Conservation (phyloP, 2,113 vertebrate species). For the Pseudorectes ferrugineus region DNA sequence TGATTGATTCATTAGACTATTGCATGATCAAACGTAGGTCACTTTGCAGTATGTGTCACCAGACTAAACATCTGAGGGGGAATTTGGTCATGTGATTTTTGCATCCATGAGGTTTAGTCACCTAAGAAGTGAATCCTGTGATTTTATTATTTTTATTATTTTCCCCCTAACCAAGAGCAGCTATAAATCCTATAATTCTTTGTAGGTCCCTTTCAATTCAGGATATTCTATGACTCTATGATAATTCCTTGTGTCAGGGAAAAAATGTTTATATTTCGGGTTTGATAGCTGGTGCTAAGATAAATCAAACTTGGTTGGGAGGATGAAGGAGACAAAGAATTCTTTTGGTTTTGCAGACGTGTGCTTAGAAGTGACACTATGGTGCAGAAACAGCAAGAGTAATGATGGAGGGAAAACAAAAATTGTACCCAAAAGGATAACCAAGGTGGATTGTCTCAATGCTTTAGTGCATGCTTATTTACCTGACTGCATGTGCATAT, state of each 20-base stretch:
- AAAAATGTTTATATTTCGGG: neutral
- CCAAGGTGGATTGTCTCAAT: neutral
- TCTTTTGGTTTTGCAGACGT: neutral
- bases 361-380: neutral
- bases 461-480: neutral
- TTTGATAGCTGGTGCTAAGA: neutral
- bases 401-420: neutral
- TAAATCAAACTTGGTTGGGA: neutral
- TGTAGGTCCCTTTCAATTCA: neutral
- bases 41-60: neutral
- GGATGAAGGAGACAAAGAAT: neutral
- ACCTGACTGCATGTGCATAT: accelerated
- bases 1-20: conserved; percentile 27
- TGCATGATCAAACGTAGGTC: neutral
- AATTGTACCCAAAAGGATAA: neutral
- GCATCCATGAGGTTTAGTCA: neutral
- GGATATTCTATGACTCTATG: neutral
- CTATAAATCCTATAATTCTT: neutral
- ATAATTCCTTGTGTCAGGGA: neutral
- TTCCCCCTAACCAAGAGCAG: accelerated
- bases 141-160: neutral
- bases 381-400: neutral
- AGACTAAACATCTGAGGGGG: neutral
- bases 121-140: neutral
- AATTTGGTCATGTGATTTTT: neutral